Evolutionary conservation across 2,888 invertebrate genomes (phyloP).

Genomic region (Ophion ventricosus): DNA sequence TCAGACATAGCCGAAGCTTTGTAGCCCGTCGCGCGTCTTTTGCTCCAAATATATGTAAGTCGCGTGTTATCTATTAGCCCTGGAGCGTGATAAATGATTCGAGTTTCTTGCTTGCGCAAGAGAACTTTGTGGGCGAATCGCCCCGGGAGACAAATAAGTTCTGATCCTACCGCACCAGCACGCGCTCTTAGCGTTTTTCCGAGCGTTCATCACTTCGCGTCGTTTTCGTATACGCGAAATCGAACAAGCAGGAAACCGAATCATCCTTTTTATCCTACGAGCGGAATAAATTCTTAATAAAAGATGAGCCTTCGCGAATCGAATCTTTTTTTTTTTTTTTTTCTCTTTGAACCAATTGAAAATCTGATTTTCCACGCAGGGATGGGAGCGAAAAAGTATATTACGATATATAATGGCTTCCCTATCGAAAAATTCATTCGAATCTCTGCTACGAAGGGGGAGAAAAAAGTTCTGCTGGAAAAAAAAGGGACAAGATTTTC

Average conservation of each 20-base stretch:
- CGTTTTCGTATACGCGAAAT: constrained; percentile 25
- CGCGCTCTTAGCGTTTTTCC: neutral
- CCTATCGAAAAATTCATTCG: neutral
- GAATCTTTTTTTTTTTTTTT: constrained; percentile 23
- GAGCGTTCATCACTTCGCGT: constrained; percentile 33
- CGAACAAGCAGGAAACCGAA: constrained; percentile 13
- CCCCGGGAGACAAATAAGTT: constrained; percentile 58
- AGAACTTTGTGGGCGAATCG: constrained; percentile 70
- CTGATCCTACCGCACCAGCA: neutral
- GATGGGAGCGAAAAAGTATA: constrained; percentile 9
- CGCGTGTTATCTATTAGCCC: constrained; percentile 72
- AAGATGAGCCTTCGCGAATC: constrained; percentile 5
- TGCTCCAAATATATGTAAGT: constrained; percentile 59
- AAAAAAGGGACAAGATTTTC: no score
- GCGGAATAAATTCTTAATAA: constrained; percentile 4
- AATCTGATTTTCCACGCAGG: constrained; percentile 13
- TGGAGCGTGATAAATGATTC: constrained; percentile 71
- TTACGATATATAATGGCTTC: neutral
- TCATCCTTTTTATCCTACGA: constrained; percentile 14
- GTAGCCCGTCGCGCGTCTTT: constrained; percentile 44
- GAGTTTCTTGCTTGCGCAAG: constrained; percentile 69
- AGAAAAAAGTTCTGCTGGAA: no score
- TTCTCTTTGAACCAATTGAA: constrained; percentile 18
- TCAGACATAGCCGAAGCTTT: constrained; percentile 52
- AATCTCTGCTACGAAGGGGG: no score